A percentile compares a stretch with the other conserved stretches of the same genome.
These are phyloP conservation scores for Oreochromis spilurus DNA, from an alignment of 2,113 vertebrate genomes.

Conservation along the genomic window DNA sequence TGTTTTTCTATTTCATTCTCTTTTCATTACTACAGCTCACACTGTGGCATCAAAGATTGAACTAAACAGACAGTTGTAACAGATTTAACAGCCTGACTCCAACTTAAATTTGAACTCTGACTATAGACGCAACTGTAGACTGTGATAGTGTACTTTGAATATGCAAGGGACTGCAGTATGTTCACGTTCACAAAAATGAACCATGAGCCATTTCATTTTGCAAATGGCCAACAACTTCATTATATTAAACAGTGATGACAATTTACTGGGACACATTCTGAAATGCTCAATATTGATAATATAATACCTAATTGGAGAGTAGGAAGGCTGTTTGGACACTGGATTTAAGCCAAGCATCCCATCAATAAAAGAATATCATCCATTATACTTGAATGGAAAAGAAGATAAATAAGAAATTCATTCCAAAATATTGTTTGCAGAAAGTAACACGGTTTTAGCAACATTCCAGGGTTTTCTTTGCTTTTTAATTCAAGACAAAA, in stretches of 20 bases:
- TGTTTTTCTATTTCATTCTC: not conserved
- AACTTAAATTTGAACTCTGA: not conserved
- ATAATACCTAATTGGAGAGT: not conserved
- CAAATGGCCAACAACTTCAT: conserved; percentile 23
- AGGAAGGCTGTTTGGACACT: not conserved
- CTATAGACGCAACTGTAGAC: not conserved
- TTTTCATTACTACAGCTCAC: not conserved
- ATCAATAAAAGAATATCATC: not conserved
- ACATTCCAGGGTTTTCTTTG: not conserved
- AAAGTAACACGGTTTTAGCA: not conserved
- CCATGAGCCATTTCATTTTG: conserved; percentile 27
- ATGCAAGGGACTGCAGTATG: not conserved
- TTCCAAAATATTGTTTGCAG: not conserved
- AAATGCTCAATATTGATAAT: conserved; percentile 4
- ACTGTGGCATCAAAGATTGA: not conserved
- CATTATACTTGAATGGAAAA: not conserved
- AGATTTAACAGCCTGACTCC: not conserved
- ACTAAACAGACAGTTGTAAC: not conserved
- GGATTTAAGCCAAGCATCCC: not conserved
- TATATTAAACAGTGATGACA: conserved; percentile 17
- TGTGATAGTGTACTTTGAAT: not conserved
- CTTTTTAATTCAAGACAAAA: not conserved
- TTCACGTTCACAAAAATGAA: not conserved
- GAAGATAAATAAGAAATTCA: not conserved
- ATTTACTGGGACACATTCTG: conserved; percentile 3